Evolutionary conservation across 37 sponge, comb jelly and placozoan genomes (phyloP).

Genomic region (Corticium candelabrum): DNA sequence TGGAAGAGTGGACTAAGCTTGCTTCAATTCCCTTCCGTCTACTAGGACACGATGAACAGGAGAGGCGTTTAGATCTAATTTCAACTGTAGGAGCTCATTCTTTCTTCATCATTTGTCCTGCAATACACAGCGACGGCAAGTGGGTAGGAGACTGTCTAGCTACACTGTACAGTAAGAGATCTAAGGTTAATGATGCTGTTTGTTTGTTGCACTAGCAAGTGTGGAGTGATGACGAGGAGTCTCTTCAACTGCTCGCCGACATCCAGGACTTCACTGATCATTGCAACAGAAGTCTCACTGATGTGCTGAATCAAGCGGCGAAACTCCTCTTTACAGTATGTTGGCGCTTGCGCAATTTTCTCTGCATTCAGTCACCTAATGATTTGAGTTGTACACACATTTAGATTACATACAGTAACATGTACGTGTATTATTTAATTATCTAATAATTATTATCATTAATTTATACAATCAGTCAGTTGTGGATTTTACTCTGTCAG

Average conservation of each 20-base stretch:
- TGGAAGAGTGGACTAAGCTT: neutral
- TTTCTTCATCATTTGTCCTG: neutral
- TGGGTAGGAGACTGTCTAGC: too few species aligned
- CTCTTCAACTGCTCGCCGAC: conserved; percentile 12
- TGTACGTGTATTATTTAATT: too few species aligned
- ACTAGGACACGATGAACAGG: neutral
- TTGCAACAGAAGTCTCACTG: conserved; percentile 2
- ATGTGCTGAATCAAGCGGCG: conserved; percentile 15
- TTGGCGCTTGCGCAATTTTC: neutral
- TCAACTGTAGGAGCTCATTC: neutral
- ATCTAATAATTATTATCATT: too few species aligned
- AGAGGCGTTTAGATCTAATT: neutral
- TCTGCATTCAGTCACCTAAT: too few species aligned
- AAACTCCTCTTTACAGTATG: neutral
- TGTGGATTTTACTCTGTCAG: too few species aligned
- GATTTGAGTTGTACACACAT: too few species aligned
- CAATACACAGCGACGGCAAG: too few species aligned
- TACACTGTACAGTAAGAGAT: too few species aligned
- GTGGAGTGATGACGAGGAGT: conserved; percentile 53
- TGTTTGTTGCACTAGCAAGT: conserved; percentile 19
- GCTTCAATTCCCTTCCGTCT: neutral
- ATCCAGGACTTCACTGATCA: conserved; percentile 28
- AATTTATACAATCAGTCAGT: too few species aligned
- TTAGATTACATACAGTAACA: too few species aligned
- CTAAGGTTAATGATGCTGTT: too few species aligned